These are phyloP conservation scores for Ursus arctos DNA, from an alignment of 2,113 vertebrate species.

Conservation along the genomic window DNA sequence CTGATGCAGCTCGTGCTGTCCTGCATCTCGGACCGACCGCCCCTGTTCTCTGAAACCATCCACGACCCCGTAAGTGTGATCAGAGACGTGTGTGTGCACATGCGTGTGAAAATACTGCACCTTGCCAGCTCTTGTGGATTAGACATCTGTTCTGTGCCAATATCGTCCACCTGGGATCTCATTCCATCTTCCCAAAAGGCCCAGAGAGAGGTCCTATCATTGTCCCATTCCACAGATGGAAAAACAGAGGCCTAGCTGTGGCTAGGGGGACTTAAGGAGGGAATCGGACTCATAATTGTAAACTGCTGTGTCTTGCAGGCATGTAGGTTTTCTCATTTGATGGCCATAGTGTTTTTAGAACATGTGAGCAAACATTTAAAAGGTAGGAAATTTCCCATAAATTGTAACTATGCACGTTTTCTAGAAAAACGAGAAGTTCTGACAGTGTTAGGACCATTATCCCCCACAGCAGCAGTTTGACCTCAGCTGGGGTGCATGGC, in stretches of 20 bases:
- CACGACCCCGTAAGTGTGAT: slow-evolving; percentile 91
- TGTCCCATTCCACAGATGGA: rapidly evolving
- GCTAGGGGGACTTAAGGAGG: neutral
- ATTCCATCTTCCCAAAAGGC: neutral
- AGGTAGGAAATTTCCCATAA: neutral
- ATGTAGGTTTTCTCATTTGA: neutral
- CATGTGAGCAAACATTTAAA: neutral
- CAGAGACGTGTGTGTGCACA: neutral
- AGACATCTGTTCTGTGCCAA: neutral
- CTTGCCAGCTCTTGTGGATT: rapidly evolving
- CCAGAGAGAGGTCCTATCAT: rapidly evolving
- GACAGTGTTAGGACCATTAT: rapidly evolving
- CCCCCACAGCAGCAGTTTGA: neutral
- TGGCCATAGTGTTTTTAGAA: neutral
- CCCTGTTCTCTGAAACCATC: slow-evolving; percentile 94
- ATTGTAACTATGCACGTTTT: neutral
- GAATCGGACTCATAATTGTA: too few relatives aligned
- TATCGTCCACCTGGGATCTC: rapidly evolving
- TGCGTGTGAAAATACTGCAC: rapidly evolving
- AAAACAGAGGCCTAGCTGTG: rapidly evolving
- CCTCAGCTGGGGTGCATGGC: neutral
- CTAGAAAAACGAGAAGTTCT: neutral
- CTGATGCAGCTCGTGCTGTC: slow-evolving; percentile 92
- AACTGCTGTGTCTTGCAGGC: neutral
- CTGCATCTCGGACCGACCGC: slow-evolving; percentile 92